Base-by-base conservation (phyloP, 2,113 vertebrate species). In the Atlantisia rogersi region DNA sequence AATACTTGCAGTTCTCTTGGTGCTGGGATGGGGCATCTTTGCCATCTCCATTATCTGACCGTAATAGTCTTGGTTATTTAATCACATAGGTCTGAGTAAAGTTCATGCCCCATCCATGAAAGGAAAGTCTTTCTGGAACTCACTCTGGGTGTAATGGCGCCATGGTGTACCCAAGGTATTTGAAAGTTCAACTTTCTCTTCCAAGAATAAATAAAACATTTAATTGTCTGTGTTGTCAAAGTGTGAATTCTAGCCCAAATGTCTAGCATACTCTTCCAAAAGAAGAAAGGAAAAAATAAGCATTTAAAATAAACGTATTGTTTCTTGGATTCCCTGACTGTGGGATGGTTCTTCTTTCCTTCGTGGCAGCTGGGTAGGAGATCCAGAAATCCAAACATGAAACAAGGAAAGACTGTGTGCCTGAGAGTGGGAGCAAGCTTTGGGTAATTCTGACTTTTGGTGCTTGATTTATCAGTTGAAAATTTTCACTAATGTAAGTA, bases 21-120 rank as follows among this genome's bases (percentile, higher is more conserved):
- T 96, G 67, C 85, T 95, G 70, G 21, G 15, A 95, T 91, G 82
- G 82, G 78, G 40, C 93, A 94, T 84, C 89, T 63, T 91, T 94
- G 82, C 93, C 90, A 90, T 96, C 75, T 88, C 55, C 46, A 42
- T 96, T 95, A 91, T 79, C 89, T 87, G 17, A 28, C 86, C 74
- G 55, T 76, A 76, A 53, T 35, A 87, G 62, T 79, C 81, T 87
- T 79, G 81, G 86, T 85, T 91, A 64, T 91, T 92, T 76, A 85
- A 85, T 85, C 16, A n/a, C 69, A 58, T 25, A 50, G 87, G 70
- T 35, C 81, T 50, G 67, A 77, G 67, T 64, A 12, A 85, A 90
- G 67, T 82, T 94, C 65, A 31, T 0, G 3, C 77, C 53, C 50
- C 12, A 1, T 20, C 65, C 6, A 31, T 68, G 84, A 89, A 84